Percentiles rank a stretch among this genome's conserved stretches.
Evolutionary conservation across 2,113 vertebrate species (phyloP).

Genomic region (Tragelaphus scriptus): DNA sequence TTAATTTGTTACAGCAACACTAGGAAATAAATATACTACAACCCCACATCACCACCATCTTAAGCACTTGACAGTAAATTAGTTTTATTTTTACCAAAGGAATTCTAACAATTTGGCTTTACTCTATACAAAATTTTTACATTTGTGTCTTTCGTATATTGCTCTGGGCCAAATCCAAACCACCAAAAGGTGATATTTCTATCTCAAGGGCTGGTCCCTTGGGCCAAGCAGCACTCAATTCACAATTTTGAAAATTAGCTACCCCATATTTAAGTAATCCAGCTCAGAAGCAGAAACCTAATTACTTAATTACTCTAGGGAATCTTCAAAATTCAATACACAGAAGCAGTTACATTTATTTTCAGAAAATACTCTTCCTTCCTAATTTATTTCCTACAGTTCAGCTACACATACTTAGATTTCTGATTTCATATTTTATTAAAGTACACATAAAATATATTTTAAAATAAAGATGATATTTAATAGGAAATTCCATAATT

Average conservation of each 20-base stretch:
- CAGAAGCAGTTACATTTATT: conserved; percentile 27
- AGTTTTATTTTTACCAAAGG: not conserved
- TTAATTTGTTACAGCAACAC: not conserved
- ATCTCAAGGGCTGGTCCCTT: not conserved
- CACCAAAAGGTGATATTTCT: not conserved
- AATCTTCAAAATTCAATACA: conserved; percentile 10
- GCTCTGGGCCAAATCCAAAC: not conserved
- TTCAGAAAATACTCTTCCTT: conserved; percentile 20
- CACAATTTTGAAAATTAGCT: conserved; percentile 47
- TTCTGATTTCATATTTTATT: conserved; percentile 2
- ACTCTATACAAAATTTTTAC: not conserved
- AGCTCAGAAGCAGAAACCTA: conserved; percentile 43
- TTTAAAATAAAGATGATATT: not conserved
- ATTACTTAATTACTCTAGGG: conserved; percentile 50
- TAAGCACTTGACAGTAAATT: not conserved
- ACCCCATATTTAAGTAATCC: conserved; percentile 44
- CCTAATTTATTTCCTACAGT: not conserved
- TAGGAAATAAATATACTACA: not conserved
- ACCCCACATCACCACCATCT: not conserved
- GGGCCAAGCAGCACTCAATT: not conserved
- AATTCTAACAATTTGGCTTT: not conserved
- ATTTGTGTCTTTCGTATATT: not conserved
- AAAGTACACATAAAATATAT: not conserved
- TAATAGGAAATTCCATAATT: not conserved
- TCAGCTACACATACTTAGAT: not conserved